Evolutionary conservation across 2,113 vertebrate species (phyloP).

Genomic region (Pipra filicauda): DNA sequence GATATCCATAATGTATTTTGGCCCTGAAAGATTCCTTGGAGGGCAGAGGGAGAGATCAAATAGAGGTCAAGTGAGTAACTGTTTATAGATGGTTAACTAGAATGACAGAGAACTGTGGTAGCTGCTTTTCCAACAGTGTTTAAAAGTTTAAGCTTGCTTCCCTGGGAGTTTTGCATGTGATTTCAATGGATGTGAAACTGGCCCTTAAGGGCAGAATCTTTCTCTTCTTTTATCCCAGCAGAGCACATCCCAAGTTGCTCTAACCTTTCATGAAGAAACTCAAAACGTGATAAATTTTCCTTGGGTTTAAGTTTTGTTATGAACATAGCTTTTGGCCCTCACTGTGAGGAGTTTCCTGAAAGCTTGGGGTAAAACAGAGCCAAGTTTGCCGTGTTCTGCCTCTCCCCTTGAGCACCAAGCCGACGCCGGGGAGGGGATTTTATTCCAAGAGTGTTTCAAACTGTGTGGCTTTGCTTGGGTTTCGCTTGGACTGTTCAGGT

Average conservation of each 20-base stretch:
- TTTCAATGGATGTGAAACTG: constrained; percentile 9
- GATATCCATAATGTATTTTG: constrained; percentile 20
- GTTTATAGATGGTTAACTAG: constrained; percentile 58
- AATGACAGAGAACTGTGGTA: constrained; percentile 45
- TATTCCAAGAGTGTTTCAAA: constrained; percentile 20
- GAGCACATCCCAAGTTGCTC: background rate
- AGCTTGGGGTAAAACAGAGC: constrained; percentile 37
- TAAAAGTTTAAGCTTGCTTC: constrained; percentile 30
- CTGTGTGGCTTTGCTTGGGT: constrained; percentile 43
- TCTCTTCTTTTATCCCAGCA: constrained; percentile 24
- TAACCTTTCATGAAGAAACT: constrained; percentile 48
- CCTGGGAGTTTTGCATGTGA: background rate
- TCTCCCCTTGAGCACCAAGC: background rate
- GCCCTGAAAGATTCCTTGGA: constrained; percentile 43
- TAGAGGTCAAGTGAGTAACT: constrained; percentile 61
- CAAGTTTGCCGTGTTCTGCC: background rate
- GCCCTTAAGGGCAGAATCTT: constrained; percentile 8
- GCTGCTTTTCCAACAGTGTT: constrained; percentile 32
- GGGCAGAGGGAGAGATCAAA: constrained; percentile 49
- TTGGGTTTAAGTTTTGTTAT: constrained; percentile 30
- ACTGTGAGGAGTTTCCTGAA: constrained; percentile 30
- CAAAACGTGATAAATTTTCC: constrained; percentile 40
- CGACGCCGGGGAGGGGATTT: background rate
- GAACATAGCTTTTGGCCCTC: constrained; percentile 18
- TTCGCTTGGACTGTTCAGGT: constrained; percentile 41